Percentiles rank a stretch among this genome's conserved stretches.
These are phyloP conservation scores for Pristionchus exspectatus DNA, from an alignment of 2,888 invertebrate genomes.

Conservation along the genomic window DNA sequence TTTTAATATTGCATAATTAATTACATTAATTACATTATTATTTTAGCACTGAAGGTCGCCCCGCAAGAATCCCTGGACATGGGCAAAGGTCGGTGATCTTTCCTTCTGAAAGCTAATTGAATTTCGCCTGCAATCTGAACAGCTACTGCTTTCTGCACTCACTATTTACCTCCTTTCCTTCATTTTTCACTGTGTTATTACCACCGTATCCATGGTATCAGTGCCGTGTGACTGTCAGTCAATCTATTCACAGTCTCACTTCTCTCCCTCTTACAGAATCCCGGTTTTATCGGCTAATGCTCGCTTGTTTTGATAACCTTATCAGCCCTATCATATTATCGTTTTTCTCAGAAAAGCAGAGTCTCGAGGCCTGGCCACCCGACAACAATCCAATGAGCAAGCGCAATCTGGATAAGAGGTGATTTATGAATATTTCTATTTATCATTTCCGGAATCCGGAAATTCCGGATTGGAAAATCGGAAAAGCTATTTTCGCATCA, in stretches of 20 bases:
- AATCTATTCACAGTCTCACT: not conserved
- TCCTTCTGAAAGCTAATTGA: not conserved
- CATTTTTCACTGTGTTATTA: not conserved
- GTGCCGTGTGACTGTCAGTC: not conserved
- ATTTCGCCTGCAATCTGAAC: not conserved
- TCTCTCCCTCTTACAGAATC: not conserved
- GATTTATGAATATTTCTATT: slow-evolving; percentile 53
- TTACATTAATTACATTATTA: not conserved
- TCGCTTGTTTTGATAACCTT: not conserved
- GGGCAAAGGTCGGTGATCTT: not conserved
- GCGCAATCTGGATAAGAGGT: slow-evolving; percentile 61
- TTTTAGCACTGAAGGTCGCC: slow-evolving; percentile 13
- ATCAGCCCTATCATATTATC: not conserved
- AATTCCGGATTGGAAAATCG: not conserved
- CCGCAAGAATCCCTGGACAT: not conserved
- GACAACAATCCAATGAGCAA: slow-evolving; percentile 65
- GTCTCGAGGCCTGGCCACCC: slow-evolving; percentile 41
- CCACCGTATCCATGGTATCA: not conserved
- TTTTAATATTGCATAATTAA: not conserved
- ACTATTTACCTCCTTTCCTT: not conserved
- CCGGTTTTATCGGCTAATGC: not conserved
- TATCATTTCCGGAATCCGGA: not conserved
- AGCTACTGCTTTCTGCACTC: not conserved
- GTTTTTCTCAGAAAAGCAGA: slow-evolving; percentile 21
- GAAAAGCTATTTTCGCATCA: no score